phyloP scores from a whole-genome alignment of 1,140 invertebrate species.

The Tetramorium alpestre region DNA sequence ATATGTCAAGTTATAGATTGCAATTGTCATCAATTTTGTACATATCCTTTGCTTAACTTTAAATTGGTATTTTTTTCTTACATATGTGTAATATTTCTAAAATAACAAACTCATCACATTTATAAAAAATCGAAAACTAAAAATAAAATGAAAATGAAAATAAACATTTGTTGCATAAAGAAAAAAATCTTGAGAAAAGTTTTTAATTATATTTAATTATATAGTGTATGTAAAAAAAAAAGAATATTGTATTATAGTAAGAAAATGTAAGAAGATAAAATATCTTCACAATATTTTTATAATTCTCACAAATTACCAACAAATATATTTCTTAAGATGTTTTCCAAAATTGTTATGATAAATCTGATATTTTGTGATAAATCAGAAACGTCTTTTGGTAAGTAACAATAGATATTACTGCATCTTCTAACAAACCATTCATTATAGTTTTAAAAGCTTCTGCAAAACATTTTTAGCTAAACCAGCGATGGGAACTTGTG shows the following conservation, averaged over 20 bases:
- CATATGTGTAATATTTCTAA: not conserved
- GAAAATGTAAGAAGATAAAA: not conserved
- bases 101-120: not conserved
- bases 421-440: not conserved
- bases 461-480: conserved; percentile 69
- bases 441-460: conserved; percentile 23
- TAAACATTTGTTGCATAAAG: not conserved
- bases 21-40: not conserved
- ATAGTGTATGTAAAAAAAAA: not conserved
- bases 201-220: not conserved
- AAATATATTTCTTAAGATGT: not conserved
- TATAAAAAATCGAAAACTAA: not conserved
- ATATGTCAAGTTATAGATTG: not conserved
- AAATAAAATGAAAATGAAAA: not conserved
- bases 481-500: conserved; percentile 62
- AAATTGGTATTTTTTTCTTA: not conserved
- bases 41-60: not conserved
- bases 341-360: not conserved
- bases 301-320: not conserved
- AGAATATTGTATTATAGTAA: not conserved
- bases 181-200: not conserved
- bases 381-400: not conserved
- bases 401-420: not conserved
- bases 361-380: not conserved
- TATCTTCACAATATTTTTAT: not conserved